Percentiles rank a stretch among this genome's conserved stretches.
Conservation (phyloP, 1,140 invertebrate genomes). For the Gonatopus flavifemur region DNA sequence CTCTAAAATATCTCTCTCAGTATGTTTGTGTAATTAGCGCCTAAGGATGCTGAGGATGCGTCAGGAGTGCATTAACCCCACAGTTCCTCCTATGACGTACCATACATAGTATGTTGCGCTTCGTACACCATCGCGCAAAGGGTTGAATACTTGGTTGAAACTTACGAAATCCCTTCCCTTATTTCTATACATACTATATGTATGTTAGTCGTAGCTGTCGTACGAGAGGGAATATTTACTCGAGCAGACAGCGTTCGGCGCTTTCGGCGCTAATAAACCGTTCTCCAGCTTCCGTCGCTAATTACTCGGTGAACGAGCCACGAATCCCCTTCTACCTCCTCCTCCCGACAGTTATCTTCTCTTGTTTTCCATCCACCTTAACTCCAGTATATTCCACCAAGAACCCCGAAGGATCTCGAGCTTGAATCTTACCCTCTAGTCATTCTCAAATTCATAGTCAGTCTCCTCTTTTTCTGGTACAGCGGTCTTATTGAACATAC, state of each 20-base stretch:
- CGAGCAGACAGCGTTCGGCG: constrained; percentile 28
- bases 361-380: background rate
- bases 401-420: too few relatives aligned
- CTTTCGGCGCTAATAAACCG: constrained; percentile 43
- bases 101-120: constrained; percentile 8
- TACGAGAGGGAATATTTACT: constrained; percentile 42
- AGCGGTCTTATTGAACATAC: too few relatives aligned
- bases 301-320: constrained; percentile 37
- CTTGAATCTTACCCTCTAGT: too few relatives aligned
- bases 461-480: too few relatives aligned
- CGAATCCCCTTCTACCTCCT: background rate
- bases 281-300: constrained; percentile 33
- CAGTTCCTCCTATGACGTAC: too few relatives aligned
- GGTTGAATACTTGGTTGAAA: constrained; percentile 29
- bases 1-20: too few relatives aligned
- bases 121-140: constrained; percentile 18
- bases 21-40: too few relatives aligned
- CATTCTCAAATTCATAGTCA: too few relatives aligned
- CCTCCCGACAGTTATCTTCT: background rate
- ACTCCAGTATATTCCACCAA: background rate
- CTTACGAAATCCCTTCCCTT: constrained; percentile 17
- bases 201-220: background rate
- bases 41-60: too few relatives aligned
- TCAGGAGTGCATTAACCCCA: too few relatives aligned
- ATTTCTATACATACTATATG: too few relatives aligned